These are phyloP conservation scores for Oreochromis mossambicus DNA, from an alignment of 2,797 vertebrate genomes.

Conservation along the genomic window DNA sequence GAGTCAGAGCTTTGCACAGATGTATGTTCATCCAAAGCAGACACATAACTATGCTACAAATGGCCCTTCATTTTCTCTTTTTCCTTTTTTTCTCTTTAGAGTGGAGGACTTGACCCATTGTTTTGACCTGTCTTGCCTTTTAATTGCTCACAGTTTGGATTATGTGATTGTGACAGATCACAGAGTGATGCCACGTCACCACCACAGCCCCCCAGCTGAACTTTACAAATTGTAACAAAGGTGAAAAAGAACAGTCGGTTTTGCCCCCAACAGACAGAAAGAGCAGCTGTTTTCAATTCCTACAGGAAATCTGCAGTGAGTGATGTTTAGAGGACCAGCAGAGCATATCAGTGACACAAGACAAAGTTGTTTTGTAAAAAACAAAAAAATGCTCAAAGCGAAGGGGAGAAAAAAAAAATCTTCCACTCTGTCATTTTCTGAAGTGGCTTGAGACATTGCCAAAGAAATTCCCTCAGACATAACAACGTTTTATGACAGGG, in stretches of 20 bases:
- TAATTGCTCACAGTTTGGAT: constrained; percentile 45
- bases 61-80: neutral
- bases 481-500: constrained; percentile 72
- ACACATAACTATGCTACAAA: constrained; percentile 8
- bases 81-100: constrained; percentile 1
- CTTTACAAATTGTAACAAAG: constrained; percentile 57
- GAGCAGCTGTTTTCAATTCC: constrained; percentile 74
- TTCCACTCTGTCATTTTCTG: constrained; percentile 53
- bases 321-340: constrained; percentile 66
- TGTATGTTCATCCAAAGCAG: neutral
- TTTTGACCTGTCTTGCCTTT: constrained; percentile 45
- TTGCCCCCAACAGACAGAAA: constrained; percentile 30
- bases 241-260: constrained; percentile 39
- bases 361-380: constrained; percentile 50
- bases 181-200: constrained; percentile 34
- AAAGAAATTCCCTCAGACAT: constrained; percentile 71
- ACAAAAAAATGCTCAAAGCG: constrained; percentile 10
- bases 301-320: constrained; percentile 53
- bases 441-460: constrained; percentile 64
- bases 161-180: constrained; percentile 50
- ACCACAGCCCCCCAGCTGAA: constrained; percentile 32
- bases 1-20: neutral
- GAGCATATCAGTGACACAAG: constrained; percentile 65
- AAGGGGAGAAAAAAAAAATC: constrained; percentile 13
- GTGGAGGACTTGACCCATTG: constrained; percentile 18